Percentiles rank a stretch among this genome's conserved stretches.
phyloP scores from a whole-genome alignment of 1,140 invertebrate species.

The Prorops nasuta region DNA sequence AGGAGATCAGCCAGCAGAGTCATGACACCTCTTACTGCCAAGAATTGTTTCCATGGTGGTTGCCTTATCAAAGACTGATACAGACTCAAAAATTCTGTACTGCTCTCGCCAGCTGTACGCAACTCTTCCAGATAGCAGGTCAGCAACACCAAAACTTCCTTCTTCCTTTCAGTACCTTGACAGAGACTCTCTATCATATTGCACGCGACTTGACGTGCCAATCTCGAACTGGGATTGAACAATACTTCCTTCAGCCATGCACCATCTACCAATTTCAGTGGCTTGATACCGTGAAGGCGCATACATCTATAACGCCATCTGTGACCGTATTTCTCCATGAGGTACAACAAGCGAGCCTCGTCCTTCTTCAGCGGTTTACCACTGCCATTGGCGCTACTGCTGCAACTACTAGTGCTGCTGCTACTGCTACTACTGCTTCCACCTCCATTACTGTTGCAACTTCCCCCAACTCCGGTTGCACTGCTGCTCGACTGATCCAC shows the following conservation, averaged over 20 bases:
- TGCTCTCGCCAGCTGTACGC: constrained; percentile 81
- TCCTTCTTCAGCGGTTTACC: constrained; percentile 48
- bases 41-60: constrained; percentile 89
- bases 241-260: constrained; percentile 87
- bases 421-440: no score
- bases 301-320: constrained; percentile 59
- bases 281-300: constrained; percentile 44
- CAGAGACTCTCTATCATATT: constrained; percentile 84
- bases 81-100: constrained; percentile 85
- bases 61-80: constrained; percentile 84
- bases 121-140: constrained; percentile 87
- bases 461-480: no score
- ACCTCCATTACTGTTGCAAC: no score
- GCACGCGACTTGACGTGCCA: constrained; percentile 85
- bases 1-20: constrained; percentile 81
- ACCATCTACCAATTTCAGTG: constrained; percentile 60
- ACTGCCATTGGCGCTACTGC: no score
- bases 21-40: constrained; percentile 84
- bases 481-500: no score
- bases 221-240: constrained; percentile 86
- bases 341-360: constrained; percentile 61
- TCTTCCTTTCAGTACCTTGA: constrained; percentile 68
- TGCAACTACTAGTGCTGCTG: no score
- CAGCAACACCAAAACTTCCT: constrained; percentile 79
- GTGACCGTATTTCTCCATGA: constrained; percentile 76